These are phyloP conservation scores for Andrena haemorrhoa DNA, from an alignment of 2,888 invertebrate genomes.

Conservation along the genomic window DNA sequence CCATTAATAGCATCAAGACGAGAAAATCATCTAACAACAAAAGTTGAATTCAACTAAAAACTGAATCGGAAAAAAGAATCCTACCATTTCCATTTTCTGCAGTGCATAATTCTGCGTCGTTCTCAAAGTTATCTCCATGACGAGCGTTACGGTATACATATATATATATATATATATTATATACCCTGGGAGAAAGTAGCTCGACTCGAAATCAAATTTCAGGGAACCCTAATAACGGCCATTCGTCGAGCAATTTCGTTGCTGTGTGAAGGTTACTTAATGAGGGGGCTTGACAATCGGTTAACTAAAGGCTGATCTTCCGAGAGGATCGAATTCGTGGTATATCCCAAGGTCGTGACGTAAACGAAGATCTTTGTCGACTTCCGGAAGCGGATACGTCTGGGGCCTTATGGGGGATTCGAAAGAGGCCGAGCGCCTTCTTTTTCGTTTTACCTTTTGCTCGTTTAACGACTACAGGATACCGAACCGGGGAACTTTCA, in stretches of 20 bases:
- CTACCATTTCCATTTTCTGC: no score
- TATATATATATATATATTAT: no score
- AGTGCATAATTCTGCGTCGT: no score
- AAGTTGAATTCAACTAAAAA: no score
- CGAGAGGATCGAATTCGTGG: slow-evolving; percentile 42
- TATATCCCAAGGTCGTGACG: slow-evolving; percentile 56
- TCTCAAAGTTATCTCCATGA: no score
- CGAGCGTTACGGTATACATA: no score
- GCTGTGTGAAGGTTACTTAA: background rate
- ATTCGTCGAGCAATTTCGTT: background rate
- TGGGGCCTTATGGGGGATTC: slow-evolving; percentile 39
- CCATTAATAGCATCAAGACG: no score
- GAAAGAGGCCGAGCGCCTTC: slow-evolving; percentile 59
- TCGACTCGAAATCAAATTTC: background rate
- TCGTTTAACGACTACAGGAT: slow-evolving; percentile 46
- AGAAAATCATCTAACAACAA: no score
- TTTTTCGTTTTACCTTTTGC: slow-evolving; percentile 49
- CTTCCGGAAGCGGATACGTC: slow-evolving; percentile 57
- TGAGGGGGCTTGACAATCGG: background rate
- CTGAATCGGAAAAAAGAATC: no score
- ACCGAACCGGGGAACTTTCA: slow-evolving; percentile 77
- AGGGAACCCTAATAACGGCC: no score
- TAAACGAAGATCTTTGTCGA: slow-evolving; percentile 39
- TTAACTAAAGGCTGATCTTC: slow-evolving; percentile 5
- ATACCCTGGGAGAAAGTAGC: background rate